Evolutionary conservation across 2,113 vertebrate species (phyloP), one percentile per base, ranked within the genome.

Genomic region (Podiceps cristatus): DNA sequence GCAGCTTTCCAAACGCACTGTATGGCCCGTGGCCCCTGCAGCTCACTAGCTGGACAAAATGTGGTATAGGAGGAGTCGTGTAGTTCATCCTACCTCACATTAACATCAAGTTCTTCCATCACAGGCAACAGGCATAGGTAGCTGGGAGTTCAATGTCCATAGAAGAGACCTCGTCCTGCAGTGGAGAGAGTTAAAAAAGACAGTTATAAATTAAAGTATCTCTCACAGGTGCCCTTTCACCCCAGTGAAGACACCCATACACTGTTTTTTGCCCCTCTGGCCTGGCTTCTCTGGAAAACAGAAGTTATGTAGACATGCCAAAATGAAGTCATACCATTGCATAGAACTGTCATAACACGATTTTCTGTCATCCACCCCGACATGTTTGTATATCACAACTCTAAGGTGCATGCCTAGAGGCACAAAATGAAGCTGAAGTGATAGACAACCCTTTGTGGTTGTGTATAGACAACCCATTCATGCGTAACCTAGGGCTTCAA

Each of bases 91-190:
- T 98, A 99, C 99, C 99, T 99, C 98, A 99, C 99, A 99, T 98
- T 99, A 98, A 98, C 98, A 96, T 99, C 98, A 98, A 99, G 98
- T 98, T 99, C 98, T 97, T 99, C 99, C 99, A 99, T 99, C 99
- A 98, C 99, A 99, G 98, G 99, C 99, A 99, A 93, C 97, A 98
- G 98, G 98, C 99, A 99, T 98, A 98, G 97, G 98, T 86, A 97
- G 97, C 98, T 97, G 97, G 97, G 96, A 97, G 96, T 98, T 98
- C 99, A 99, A 96, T 96, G 91, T 98, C 99, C 99, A 98, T 97
- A 97, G 98, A 98, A 96, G 88, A 97, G 94, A 91, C 44, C 56
- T 97, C 35, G 92, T 97, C 98, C 98, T 99, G 88, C 35, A 96
- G 79, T 1, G 37, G 58, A 77, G 72, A 97, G n/a, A 98, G 69